A percentile compares a stretch with the other conserved stretches of the same genome.
phyloP scores from a whole-genome alignment of 1,140 invertebrate species.

The Vanessa tameamea region DNA sequence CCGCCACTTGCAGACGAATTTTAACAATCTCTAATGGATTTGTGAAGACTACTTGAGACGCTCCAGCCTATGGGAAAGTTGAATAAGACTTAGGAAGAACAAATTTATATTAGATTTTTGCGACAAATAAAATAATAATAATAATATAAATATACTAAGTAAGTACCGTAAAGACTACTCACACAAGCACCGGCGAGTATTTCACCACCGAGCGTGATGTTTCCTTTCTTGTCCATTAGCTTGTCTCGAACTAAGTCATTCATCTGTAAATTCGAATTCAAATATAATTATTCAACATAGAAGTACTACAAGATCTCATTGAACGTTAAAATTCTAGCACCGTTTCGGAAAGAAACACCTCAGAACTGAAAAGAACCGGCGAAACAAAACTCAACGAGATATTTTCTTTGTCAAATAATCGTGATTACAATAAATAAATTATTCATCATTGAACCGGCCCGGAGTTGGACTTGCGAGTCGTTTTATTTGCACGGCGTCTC shows the following conservation, averaged over 20 bases:
- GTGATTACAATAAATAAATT: too few relatives aligned
- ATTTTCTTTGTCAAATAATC: too few relatives aligned
- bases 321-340: too few relatives aligned
- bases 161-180: slow-evolving; percentile 78
- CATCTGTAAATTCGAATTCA: slow-evolving; percentile 80
- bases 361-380: too few relatives aligned
- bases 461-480: too few relatives aligned
- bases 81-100: too few relatives aligned
- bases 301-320: too few relatives aligned
- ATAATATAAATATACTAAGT: not conserved
- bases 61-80: slow-evolving; percentile 86
- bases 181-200: slow-evolving; percentile 96
- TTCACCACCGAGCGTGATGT: slow-evolving; percentile 92
- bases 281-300: not conserved
- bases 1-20: slow-evolving; percentile 98
- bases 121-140: not conserved
- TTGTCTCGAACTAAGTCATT: slow-evolving; percentile 98
- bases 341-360: too few relatives aligned
- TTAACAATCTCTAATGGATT: slow-evolving; percentile 99
- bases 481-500: too few relatives aligned
- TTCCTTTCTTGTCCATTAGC: slow-evolving; percentile 93
- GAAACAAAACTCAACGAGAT: too few relatives aligned
- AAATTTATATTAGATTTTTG: too few relatives aligned
- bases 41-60: slow-evolving; percentile 97
- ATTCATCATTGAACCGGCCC: too few relatives aligned